phyloP scores from a whole-genome alignment of 2,888 invertebrate species.

The Xestia ashworthii region DNA sequence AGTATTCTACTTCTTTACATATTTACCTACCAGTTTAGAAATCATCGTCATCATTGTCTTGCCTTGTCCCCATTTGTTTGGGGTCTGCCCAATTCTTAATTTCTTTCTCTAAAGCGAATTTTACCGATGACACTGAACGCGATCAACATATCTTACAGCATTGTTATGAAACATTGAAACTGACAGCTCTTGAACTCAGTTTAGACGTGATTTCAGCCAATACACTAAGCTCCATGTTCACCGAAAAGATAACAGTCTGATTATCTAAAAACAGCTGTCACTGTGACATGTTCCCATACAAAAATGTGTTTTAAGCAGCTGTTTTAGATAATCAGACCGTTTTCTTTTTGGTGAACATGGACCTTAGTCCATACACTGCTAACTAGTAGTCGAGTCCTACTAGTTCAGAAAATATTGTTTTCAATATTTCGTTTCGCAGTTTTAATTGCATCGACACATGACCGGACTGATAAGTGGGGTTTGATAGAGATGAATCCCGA shows the following conservation, averaged over 20 bases:
- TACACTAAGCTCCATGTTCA: too few relatives aligned
- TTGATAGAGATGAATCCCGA: constrained; percentile 15
- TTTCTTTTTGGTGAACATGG: too few relatives aligned
- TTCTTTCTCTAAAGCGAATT: not conserved
- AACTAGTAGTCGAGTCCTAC: not conserved
- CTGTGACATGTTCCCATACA: too few relatives aligned
- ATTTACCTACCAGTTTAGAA: not conserved
- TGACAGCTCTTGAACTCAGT: not conserved
- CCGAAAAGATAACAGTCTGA: too few relatives aligned
- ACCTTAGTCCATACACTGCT: not conserved
- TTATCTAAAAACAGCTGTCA: too few relatives aligned
- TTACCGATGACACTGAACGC: not conserved
- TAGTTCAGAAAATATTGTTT: constrained; percentile 1
- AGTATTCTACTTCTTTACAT: not conserved
- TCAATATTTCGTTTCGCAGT: constrained; percentile 3
- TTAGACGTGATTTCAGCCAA: not conserved
- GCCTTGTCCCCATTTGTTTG: not conserved
- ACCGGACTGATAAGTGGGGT: constrained; percentile 2
- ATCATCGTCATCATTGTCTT: not conserved
- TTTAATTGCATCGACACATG: constrained; percentile 10
- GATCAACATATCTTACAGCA: not conserved
- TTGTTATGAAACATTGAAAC: not conserved
- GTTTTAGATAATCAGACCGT: too few relatives aligned
- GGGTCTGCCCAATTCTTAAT: not conserved
- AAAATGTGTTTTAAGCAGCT: too few relatives aligned